These are phyloP conservation scores for Orchesellides sinensis DNA, from an alignment of 2,888 invertebrate genomes.

Conservation along the genomic window DNA sequence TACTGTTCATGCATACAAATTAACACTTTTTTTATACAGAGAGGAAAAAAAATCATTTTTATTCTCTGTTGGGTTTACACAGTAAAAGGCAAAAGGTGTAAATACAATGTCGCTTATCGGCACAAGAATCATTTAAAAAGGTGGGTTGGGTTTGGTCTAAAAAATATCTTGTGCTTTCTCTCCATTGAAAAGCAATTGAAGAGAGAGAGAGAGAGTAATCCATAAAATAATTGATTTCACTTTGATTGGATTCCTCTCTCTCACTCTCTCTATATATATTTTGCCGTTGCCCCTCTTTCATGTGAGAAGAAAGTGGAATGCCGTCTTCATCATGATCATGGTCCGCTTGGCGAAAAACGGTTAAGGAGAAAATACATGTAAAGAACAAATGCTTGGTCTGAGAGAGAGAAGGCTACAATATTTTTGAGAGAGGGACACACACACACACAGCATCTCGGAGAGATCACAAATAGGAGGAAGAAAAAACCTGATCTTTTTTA, in stretches of 20 bases:
- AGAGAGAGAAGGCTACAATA: background rate
- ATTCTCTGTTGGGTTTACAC: slow-evolving; percentile 6
- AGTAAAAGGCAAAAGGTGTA: too few species aligned
- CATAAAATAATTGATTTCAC: slow-evolving; percentile 68
- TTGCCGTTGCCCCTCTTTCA: background rate
- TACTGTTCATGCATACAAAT: slow-evolving; percentile 63
- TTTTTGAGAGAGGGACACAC: background rate
- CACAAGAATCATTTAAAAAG: slow-evolving; percentile 55
- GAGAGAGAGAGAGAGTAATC: slow-evolving; percentile 21
- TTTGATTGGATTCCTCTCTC: slow-evolving; percentile 65
- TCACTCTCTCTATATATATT: too few species aligned
- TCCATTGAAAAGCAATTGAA: slow-evolving; percentile 59
- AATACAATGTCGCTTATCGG: too few species aligned
- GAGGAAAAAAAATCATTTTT: slow-evolving; percentile 2
- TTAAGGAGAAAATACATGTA: too few species aligned
- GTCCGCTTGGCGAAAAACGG: too few species aligned
- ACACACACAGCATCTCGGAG: background rate
- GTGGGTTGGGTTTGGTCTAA: slow-evolving; percentile 13
- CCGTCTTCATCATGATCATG: too few species aligned
- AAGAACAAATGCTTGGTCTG: background rate
- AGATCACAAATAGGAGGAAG: background rate
- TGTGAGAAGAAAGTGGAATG: slow-evolving; percentile 11
- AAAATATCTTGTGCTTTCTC: background rate
- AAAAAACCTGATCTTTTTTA: slow-evolving; percentile 11
- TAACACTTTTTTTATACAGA: slow-evolving; percentile 46